phyloP scores from a whole-genome alignment of 2,797 vertebrate species.

The Crenuchus spilurus region DNA sequence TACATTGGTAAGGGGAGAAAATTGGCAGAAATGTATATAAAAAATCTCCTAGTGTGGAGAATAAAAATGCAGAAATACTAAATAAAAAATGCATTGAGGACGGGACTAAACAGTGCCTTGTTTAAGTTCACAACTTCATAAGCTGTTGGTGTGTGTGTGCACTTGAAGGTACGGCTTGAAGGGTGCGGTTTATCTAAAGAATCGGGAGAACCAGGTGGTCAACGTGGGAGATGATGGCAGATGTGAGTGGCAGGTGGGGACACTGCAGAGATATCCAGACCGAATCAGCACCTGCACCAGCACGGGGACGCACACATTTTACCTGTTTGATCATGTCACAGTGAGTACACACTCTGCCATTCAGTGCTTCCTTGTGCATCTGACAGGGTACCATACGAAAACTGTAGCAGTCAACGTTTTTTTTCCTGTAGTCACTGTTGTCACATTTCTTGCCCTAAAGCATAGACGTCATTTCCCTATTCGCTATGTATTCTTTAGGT shows the following conservation, averaged over 20 bases:
- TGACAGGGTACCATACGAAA: too few species aligned
- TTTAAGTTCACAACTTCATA: neutral
- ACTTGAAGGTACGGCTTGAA: slow-evolving; percentile 87
- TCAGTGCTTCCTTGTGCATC: too few species aligned
- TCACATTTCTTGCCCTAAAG: neutral
- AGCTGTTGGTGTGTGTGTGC: neutral
- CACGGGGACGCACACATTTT: slow-evolving; percentile 79
- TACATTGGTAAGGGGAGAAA: too few species aligned
- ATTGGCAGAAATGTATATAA: too few species aligned
- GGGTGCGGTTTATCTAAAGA: slow-evolving; percentile 90
- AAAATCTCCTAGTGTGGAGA: too few species aligned
- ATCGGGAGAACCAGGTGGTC: slow-evolving; percentile 86
- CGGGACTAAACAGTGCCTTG: neutral
- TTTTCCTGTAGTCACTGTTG: too few species aligned
- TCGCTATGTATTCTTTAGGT: slow-evolving; percentile 74
- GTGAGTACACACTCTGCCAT: slow-evolving; percentile 82
- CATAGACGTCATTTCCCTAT: neutral
- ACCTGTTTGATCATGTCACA: slow-evolving; percentile 89
- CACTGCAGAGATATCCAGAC: slow-evolving; percentile 76
- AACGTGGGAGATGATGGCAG: slow-evolving; percentile 62
- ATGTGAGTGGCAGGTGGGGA: slow-evolving; percentile 87
- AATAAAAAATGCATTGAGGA: neutral
- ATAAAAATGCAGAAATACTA: too few species aligned
- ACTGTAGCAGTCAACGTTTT: too few species aligned
- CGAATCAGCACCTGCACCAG: slow-evolving; percentile 80